Evolutionary conservation across 1,140 invertebrate genomes (phyloP), one percentile per base, ranked within the genome.

Genomic region (Pararge aegeria): DNA sequence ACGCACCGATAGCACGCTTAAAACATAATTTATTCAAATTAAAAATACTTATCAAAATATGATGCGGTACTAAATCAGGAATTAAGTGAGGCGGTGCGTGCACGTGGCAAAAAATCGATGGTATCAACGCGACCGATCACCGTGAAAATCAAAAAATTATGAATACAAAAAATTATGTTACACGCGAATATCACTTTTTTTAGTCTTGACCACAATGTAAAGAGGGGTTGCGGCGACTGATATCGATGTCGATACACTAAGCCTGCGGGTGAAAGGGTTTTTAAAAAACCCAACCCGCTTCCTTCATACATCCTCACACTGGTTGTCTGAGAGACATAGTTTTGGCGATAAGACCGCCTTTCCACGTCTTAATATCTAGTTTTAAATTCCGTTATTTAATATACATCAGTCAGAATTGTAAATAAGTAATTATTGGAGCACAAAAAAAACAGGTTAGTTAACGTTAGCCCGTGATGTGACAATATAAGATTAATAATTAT

Each of bases 11-110:
- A 87, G 78, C 73, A 73, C 77, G 69, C 80, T 86, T 84, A 84
- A 87, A 89, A 86, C 74, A 89, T 89, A 89, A 89, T 89, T 87
- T 89, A 89, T 87, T 86, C 84, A 89, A 87, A 89, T 89, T 87
- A 89, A 87, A 87, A 89, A 89, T 87, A 89, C 84, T 89, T 89
- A 89, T 87, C 84, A 82, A 80, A 83, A 81, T 85, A 82, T 86
- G 86, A 89, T 89, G 86, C 82, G 86, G 86, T 86, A 76, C 65
- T 89, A 89, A 87, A 83, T 89, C 78, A 86, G 60, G 68, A 83
- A 81, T 87, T 86, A 89, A 89, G 86, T 87, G 78, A 87, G 70
- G 53, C 55, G 66, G 86, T 87, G 86, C 82, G 86, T 85, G 86
- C 57, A 46, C 63, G 27, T 51, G 51, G 68, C 52, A 61, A 73